A percentile compares a stretch with the other conserved stretches of the same genome.
Conservation (phyloP, 2,113 vertebrate species). For the Laterallus jamaicensis region DNA sequence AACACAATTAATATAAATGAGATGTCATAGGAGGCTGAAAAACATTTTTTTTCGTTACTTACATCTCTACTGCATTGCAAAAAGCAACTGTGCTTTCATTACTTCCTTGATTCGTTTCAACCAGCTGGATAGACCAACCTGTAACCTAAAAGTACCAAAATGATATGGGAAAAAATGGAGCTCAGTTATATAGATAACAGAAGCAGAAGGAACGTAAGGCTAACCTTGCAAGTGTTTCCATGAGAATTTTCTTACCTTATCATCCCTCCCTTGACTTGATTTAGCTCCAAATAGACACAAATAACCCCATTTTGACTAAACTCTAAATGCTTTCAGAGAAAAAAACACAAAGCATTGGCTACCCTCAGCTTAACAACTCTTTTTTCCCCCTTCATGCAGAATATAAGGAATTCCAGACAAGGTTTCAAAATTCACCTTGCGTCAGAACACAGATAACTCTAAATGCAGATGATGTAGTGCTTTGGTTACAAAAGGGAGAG, state of each 20-base stretch:
- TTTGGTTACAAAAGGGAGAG: background rate
- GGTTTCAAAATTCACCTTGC: background rate
- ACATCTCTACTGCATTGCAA: constrained; percentile 67
- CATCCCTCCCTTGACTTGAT: background rate
- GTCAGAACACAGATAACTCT: background rate
- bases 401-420: background rate
- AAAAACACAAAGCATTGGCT: background rate
- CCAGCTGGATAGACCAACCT: constrained; percentile 56
- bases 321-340: background rate
- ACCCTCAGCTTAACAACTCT: background rate
- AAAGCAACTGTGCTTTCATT: constrained; percentile 48
- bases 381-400: background rate
- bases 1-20: background rate
- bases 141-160: constrained; percentile 44
- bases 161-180: background rate
- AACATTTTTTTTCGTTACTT: constrained; percentile 16
- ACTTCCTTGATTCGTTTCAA: constrained; percentile 54
- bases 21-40: background rate
- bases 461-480: background rate
- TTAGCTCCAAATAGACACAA: background rate
- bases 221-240: background rate
- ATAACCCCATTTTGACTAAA: background rate
- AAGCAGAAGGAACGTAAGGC: background rate
- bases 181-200: constrained; percentile 13
- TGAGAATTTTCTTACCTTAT: background rate